Evolutionary conservation across 2,797 vertebrate species (phyloP), one percentile per base, ranked within the genome.

Genomic region (Percopsis omiscomaycus): DNA sequence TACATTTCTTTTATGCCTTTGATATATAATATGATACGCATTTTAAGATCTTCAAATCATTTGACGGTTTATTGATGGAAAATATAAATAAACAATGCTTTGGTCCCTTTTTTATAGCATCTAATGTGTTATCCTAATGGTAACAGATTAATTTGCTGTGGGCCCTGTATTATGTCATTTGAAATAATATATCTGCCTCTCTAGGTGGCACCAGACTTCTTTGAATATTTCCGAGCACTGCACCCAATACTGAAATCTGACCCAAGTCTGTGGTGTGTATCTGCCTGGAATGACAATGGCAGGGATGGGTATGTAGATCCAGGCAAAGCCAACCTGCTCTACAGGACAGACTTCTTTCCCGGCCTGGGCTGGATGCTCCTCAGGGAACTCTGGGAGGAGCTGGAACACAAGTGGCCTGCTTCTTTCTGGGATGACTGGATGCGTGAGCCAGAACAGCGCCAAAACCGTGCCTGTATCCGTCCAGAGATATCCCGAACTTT

Each of bases 401-500:
- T 98, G 44, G 97, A 98, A 61, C 95, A 95, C 44, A 97, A 97
- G 48, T 98, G 97, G 96, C 96, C 96, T 0, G 78, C 81, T 2
- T 92, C 96, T 0, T 98, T 98, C 64, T 98, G 97, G 97, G 97
- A 98, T 0, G 97, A 98, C 79, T 98, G 97, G 97, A 95, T 98
- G 94, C 88, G 96, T 0, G 90, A 93, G 1, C 96, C 96, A 0
- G 94, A 95, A 52, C 97, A 98, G 60, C 92, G 96, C 0, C 91
- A 84, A 0, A 84, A 84, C 0, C 93, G 95, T 0, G 92, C 94
- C 2, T 99, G 96, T 44, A 50, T 99, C 3, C 92, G 97, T 0
- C 97, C 96, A 0, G 96, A 98, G 69, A 90, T 98, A 59, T 97
- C 97, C 0, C 84, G 97, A 22, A 97, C 96, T 2, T 78, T 98